phyloP scores from a whole-genome alignment of 2,888 invertebrate species.

The Hyppa rectilinea region DNA sequence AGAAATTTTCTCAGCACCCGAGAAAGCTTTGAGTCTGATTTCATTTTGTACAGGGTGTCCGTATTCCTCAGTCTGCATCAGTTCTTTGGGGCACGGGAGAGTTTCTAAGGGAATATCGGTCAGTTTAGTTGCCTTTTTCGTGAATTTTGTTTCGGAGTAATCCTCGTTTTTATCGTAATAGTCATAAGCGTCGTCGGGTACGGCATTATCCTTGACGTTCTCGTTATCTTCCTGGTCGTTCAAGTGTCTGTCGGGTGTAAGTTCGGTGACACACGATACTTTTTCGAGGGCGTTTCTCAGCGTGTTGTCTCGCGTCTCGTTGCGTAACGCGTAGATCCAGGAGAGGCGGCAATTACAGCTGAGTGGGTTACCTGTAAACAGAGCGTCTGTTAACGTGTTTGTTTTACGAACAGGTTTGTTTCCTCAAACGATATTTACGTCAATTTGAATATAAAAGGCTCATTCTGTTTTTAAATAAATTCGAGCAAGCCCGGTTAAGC shows the following conservation, averaged over 20 bases:
- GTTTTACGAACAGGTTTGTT: constrained; percentile 33
- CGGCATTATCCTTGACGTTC: constrained; percentile 73
- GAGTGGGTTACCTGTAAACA: constrained; percentile 94
- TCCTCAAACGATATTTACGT: constrained; percentile 38
- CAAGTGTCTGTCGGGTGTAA: constrained; percentile 76
- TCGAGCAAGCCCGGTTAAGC: too few relatives aligned
- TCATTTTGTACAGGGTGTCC: constrained; percentile 88
- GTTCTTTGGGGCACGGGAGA: constrained; percentile 88
- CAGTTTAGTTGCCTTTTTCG: constrained; percentile 81
- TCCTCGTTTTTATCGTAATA: constrained; percentile 85
- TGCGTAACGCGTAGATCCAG: constrained; percentile 94
- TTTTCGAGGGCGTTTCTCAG: constrained; percentile 93
- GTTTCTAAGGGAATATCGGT: constrained; percentile 83
- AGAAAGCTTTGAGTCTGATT: constrained; percentile 86
- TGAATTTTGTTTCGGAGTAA: constrained; percentile 76
- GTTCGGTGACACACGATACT: constrained; percentile 93
- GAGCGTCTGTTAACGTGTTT: constrained; percentile 63
- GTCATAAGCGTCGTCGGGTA: constrained; percentile 84
- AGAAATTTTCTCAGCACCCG: constrained; percentile 74
- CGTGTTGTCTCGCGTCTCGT: constrained; percentile 93
- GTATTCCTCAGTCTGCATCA: constrained; percentile 85
- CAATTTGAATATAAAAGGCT: constrained; percentile 35
- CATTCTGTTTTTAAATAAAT: constrained; percentile 41
- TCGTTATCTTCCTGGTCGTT: constrained; percentile 77
- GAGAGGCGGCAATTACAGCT: constrained; percentile 95